Base-by-base conservation (phyloP, 37 sponge, comb jelly and placozoan species). In the Ephydatia muelleri region DNA sequence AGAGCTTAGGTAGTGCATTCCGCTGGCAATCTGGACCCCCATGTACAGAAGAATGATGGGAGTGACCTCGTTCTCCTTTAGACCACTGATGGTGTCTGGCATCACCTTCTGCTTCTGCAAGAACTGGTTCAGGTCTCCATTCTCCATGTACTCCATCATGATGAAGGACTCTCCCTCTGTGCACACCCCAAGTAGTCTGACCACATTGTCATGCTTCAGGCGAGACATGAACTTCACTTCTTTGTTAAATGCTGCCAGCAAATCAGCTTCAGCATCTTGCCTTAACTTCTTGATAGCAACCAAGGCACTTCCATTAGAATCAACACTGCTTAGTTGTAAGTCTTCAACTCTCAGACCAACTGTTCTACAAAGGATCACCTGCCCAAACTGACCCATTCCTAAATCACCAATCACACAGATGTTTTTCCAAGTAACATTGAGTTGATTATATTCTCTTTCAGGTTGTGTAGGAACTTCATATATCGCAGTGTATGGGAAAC, bases 91-190 rank as follows among this genome's bases (percentile, higher is more conserved):
- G 28, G 68, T 29, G 29, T 27, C 37, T 28, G 85, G 19, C 65
- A 35, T 75, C 22, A 76, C 70, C 26, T 76, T 29, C n/a, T 67
- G 73, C 37, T 83, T 83, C 87, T 91, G 73, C n/a, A 91, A 73
- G 78, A 48, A 91, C 83, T 82, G 81, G 49, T 87, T 82, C 49
- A 91, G 71, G 71, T 91, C 91, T 70, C 87, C 87, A 28, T 91
- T 90, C 83, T 91, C 87, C 88, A 91, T 85, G 83, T 91, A 91
- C 82, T 91, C 92, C 87, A 91, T 91, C 68, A 91, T 72, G 29
- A 89, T 84, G 90, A 89, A 89, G 22, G 81, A 68, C 22, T 72
- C 64, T 0, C 49, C 83, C 81, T 84, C 67, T 34, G 73, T 73
- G 36, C 90, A 83, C 27, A 89, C 81, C 21, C 85, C 90, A 34